Base-by-base conservation (phyloP, 2,888 invertebrate species). In the Xestia rhomboidea region DNA sequence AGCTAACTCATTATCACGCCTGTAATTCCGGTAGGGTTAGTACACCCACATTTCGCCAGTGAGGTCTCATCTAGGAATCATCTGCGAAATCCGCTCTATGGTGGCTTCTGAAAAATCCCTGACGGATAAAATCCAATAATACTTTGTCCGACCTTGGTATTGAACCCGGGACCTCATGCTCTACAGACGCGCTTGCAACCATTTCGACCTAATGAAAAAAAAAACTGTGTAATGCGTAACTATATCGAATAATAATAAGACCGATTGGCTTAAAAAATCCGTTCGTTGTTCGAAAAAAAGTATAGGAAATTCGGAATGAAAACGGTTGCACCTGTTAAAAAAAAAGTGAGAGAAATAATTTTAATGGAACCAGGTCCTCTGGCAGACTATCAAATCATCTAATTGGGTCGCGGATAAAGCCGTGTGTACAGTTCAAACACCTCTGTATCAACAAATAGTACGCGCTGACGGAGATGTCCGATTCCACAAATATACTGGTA, bases 351-450 rank as follows among this genome's bases (percentile, higher is more conserved):
- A 69, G 0, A 46, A 38, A 67, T 64, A 13, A 64, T 73, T 57
- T 38, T 7, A 70, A 76, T 85, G 60, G 68, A 77, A 85, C 70
- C 68, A 68, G 67, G 63, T 83, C 69, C 57, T 62, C 71, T 83
- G 83, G 85, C 83, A 81, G 63, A 68, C 49, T 72, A 60, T 77
- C 77, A 85, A 82, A 73, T n/a, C 71, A 44, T 74, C 30, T 74
- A 81, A 85, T 75, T 86, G 54, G 81, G 87, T 76, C 77, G 77
- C 81, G 69, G 51, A 68, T 74, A 67, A 68, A 71, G 70, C 57
- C 63, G 73, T 83, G 67, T 13, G 67, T 67, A 18, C 72, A 66
- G 85, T 83, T 86, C 87, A 85, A 81, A 30, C 67, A 86, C 84
- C 85, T 57, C 84, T 67, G 41, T 67, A 72, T 76, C 68, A 79